Conservation (phyloP, 2,888 invertebrate species). For the Piscicola geometra region DNA sequence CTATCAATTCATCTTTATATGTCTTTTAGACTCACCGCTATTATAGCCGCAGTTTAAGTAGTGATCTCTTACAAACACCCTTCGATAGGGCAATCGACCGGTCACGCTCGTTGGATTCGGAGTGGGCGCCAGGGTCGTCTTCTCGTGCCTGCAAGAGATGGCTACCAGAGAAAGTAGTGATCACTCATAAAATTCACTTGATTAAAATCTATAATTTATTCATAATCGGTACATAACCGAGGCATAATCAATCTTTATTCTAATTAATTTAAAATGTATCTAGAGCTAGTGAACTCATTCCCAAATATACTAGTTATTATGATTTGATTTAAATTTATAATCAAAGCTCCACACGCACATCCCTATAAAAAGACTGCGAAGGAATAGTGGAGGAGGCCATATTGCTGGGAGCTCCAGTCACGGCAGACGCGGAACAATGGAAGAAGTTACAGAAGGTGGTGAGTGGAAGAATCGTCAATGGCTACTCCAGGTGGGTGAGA, state of each 20-base stretch:
- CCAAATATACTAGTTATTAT: no score
- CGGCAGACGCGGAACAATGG: conserved; percentile 62
- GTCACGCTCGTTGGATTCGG: conserved; percentile 66
- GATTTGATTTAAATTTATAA: no score
- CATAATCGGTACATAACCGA: no score
- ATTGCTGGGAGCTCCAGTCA: conserved; percentile 65
- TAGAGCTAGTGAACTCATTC: no score
- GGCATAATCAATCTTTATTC: background rate
- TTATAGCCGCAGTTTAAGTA: no score
- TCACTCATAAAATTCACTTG: no score
- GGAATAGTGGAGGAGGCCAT: conserved; percentile 66
- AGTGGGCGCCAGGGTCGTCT: conserved; percentile 67
- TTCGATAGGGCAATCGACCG: conserved; percentile 61
- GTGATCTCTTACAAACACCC: background rate
- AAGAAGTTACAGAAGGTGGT: conserved; percentile 60
- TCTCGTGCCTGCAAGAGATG: conserved; percentile 63
- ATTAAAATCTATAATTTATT: no score
- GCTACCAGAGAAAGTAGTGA: conserved; percentile 53
- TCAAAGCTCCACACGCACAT: no score
- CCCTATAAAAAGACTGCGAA: conserved; percentile 54
- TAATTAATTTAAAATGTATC: background rate
- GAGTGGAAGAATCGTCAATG: conserved; percentile 65
- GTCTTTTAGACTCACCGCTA: no score
- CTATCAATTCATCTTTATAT: no score
- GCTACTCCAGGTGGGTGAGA: conserved; percentile 61